These are phyloP conservation scores for Paralvinella palmiformis DNA, from an alignment of 1,140 invertebrate species.

Conservation along the genomic window DNA sequence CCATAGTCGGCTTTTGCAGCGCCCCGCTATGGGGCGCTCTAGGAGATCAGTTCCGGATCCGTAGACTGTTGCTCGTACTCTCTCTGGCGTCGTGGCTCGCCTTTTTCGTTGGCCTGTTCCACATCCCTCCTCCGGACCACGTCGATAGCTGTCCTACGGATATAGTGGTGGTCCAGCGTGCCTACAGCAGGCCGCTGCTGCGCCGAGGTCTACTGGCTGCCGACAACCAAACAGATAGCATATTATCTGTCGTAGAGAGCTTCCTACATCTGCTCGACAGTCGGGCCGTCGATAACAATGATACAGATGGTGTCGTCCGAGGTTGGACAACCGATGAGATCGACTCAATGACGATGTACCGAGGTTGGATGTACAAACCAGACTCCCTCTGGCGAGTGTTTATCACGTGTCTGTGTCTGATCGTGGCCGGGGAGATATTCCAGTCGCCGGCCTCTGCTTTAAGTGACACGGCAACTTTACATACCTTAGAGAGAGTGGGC, in stretches of 20 bases:
- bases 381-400: too few species aligned
- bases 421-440: too few species aligned
- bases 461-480: too few species aligned
- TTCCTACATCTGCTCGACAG: too few species aligned
- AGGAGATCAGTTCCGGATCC: slow-evolving; percentile 13
- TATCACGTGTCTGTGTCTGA: too few species aligned
- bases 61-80: slow-evolving; percentile 1
- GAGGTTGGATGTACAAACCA: too few species aligned
- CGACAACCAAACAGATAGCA: too few species aligned
- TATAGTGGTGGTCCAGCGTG: background rate
- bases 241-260: too few species aligned
- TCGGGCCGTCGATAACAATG: background rate
- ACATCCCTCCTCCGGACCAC: background rate
- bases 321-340: background rate
- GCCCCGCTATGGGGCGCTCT: slow-evolving; percentile 16
- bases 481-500: too few species aligned
- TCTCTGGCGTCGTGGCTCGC: slow-evolving; percentile 10
- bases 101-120: slow-evolving; percentile 7
- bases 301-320: background rate
- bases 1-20: slow-evolving; percentile 16
- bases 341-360: background rate
- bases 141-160: background rate
- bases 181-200: too few species aligned
- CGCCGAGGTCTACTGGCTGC: too few species aligned
- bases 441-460: too few species aligned